phyloP scores from a whole-genome alignment of 1,140 invertebrate genomes.

The Mycetomoellerius zeteki region DNA sequence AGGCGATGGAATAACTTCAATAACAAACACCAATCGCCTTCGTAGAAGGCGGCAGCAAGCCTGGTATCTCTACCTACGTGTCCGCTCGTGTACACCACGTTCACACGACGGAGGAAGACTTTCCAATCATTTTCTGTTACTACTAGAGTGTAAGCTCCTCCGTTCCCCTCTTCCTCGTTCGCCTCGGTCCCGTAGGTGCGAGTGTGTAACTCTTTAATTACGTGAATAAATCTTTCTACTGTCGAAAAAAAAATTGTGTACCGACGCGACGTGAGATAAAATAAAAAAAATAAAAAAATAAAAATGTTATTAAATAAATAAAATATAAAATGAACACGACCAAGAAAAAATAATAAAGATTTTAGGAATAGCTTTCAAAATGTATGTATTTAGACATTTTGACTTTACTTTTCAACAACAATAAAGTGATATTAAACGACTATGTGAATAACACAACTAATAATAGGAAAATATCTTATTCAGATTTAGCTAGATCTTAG shows the following conservation, averaged over 20 bases:
- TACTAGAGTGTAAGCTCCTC: not conserved
- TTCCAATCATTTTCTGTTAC: conserved; percentile 60
- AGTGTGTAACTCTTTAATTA: conserved; percentile 23
- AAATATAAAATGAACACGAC: not conserved
- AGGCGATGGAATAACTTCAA: conserved; percentile 84
- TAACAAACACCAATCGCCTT: conserved; percentile 80
- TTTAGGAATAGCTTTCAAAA: not conserved
- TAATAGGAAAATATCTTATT: too few relatives aligned
- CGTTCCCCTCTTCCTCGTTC: not conserved
- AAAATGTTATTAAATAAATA: too few relatives aligned
- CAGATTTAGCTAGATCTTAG: too few relatives aligned
- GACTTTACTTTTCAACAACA: not conserved
- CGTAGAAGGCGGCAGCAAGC: conserved; percentile 65
- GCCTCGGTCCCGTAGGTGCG: not conserved
- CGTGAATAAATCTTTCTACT: not conserved
- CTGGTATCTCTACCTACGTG: conserved; percentile 62
- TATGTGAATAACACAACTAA: too few relatives aligned
- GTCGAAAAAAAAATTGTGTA: not conserved
- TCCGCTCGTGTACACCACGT: conserved; percentile 39
- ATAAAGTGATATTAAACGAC: too few relatives aligned
- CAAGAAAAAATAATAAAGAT: not conserved
- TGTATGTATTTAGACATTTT: not conserved
- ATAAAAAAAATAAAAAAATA: not conserved
- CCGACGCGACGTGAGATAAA: not conserved
- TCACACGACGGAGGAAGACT: conserved; percentile 34